Percentiles rank a stretch among this genome's conserved stretches.
Evolutionary conservation across 2,113 vertebrate genomes (phyloP).

Genomic region (Bucco capensis): DNA sequence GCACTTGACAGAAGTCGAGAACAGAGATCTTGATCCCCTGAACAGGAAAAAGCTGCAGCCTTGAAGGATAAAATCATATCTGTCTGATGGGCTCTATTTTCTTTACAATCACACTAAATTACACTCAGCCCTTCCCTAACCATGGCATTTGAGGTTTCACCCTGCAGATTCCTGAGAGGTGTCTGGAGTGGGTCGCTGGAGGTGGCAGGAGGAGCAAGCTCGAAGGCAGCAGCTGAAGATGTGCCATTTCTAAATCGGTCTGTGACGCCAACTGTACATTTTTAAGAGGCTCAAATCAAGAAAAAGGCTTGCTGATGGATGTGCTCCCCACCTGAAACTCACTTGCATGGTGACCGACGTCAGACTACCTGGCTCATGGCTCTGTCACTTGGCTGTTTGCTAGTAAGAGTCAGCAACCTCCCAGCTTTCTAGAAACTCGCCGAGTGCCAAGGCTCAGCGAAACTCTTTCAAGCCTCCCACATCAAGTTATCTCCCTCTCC

Average conservation of each 20-base stretch:
- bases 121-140: neutral
- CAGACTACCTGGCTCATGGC: neutral
- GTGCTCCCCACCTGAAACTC: slow-evolving; percentile 11
- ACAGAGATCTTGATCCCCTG: neutral
- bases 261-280: slow-evolving; percentile 18
- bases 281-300: slow-evolving; percentile 57
- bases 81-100: neutral
- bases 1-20: slow-evolving; percentile 29
- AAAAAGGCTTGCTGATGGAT: neutral
- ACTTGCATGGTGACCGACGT: slow-evolving; percentile 16
- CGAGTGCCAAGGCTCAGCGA: neutral
- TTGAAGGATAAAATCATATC: neutral
- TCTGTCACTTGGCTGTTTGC: neutral
- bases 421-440: slow-evolving; percentile 26
- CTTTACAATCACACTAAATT: neutral
- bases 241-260: slow-evolving; percentile 13
- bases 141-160: neutral
- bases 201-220: neutral
- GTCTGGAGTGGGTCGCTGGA: neutral
- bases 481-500: slow-evolving; percentile 1
- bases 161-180: neutral
- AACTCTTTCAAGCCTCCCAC: neutral
- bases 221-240: neutral
- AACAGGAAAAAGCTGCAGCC: slow-evolving; percentile 14
- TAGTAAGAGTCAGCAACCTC: neutral